phyloP scores from a whole-genome alignment of 2,113 vertebrate species.

The Struthio camelus region DNA sequence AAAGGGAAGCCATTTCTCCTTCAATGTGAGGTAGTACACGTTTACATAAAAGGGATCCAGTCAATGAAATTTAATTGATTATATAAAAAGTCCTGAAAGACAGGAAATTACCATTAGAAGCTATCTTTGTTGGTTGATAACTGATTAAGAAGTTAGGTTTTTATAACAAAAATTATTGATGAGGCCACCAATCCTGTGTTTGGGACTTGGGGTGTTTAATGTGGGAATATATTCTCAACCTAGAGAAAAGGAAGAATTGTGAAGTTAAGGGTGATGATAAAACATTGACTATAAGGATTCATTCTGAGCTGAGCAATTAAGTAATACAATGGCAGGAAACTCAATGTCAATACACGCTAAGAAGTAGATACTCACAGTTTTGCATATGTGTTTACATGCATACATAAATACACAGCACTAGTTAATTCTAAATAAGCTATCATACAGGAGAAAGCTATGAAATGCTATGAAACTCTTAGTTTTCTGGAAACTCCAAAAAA shows the following conservation, averaged over 20 bases:
- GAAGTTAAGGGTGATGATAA: neutral
- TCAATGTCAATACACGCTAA: no score
- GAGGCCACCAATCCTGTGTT: neutral
- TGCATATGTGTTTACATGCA: neutral
- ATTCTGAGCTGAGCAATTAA: neutral
- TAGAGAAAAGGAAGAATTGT: neutral
- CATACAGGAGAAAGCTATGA: neutral
- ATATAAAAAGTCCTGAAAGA: conserved; percentile 4
- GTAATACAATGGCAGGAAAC: neutral
- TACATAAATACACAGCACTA: neutral
- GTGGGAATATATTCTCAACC: neutral
- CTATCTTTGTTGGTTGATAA: neutral
- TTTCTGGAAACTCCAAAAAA: neutral
- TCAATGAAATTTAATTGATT: neutral
- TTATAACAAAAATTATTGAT: neutral
- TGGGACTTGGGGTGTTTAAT: neutral
- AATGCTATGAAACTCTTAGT: neutral
- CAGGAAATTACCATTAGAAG: conserved; percentile 1
- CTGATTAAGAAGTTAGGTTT: conserved; percentile 15
- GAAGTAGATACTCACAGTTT: neutral
- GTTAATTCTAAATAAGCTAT: neutral
- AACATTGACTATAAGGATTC: neutral
- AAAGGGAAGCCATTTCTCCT: neutral
- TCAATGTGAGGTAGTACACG: neutral
- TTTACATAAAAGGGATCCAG: neutral